Conservation (phyloP, 2,888 invertebrate genomes). For the Dromius quadrimaculatus region DNA sequence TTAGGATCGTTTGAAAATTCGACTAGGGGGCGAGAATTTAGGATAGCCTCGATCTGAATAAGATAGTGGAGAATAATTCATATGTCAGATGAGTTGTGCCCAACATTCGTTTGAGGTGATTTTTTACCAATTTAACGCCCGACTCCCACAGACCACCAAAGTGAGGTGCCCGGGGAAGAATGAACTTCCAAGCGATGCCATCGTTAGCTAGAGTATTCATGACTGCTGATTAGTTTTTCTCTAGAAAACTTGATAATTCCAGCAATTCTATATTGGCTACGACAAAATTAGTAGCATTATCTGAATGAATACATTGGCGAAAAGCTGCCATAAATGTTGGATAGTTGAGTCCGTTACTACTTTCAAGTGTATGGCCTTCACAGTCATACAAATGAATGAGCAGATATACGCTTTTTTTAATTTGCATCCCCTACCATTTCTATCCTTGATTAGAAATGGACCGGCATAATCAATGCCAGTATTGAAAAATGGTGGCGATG, state of each 20-base stretch:
- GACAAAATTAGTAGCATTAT: constrained; percentile 55
- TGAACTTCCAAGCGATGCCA: constrained; percentile 53
- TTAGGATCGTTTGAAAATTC: constrained; percentile 56
- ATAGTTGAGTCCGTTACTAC: constrained; percentile 46
- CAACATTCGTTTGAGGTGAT: constrained; percentile 53
- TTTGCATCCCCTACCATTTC: constrained; percentile 50
- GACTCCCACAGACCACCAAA: constrained; percentile 57
- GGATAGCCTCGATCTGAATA: constrained; percentile 57
- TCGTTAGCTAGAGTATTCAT: constrained; percentile 22
- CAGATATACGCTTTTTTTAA: constrained; percentile 44
- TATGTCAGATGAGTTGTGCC: constrained; percentile 50
- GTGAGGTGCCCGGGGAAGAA: constrained; percentile 54
- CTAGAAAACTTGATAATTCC: background rate
- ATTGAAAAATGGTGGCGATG: constrained; percentile 43
- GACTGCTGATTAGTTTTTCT: background rate
- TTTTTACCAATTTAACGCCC: constrained; percentile 55
- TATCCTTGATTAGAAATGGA: constrained; percentile 50
- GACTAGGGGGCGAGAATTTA: constrained; percentile 59
- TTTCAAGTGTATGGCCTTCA: constrained; percentile 54
- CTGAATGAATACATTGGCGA: constrained; percentile 45
- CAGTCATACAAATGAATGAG: constrained; percentile 52
- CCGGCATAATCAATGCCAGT: constrained; percentile 52
- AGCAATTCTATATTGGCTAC: constrained; percentile 52
- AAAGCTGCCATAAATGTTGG: constrained; percentile 50
- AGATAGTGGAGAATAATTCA: constrained; percentile 55